Percentiles rank a stretch among this genome's conserved stretches.
phyloP scores from a whole-genome alignment of 2,113 vertebrate genomes.

The Eptatretus burgeri region DNA sequence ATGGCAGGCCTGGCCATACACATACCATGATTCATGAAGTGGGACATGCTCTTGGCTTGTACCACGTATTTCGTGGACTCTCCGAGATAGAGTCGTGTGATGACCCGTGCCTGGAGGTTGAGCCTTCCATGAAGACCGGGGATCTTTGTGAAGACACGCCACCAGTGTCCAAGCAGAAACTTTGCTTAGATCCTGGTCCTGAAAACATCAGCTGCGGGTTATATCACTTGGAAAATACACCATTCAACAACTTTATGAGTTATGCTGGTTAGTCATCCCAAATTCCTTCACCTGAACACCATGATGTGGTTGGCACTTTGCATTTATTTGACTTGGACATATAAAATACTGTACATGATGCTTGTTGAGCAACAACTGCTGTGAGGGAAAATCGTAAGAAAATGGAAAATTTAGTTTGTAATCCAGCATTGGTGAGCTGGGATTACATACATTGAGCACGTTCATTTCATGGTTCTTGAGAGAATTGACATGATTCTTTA shows the following conservation, averaged over 20 bases:
- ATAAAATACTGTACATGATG: too few species aligned
- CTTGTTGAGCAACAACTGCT: too few species aligned
- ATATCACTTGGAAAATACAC: constrained; percentile 45
- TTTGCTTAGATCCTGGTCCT: constrained; percentile 35
- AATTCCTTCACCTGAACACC: too few species aligned
- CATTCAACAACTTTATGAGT: constrained; percentile 95
- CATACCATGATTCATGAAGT: constrained; percentile 97
- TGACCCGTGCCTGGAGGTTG: constrained; percentile 69
- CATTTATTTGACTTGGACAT: too few species aligned
- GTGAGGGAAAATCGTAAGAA: too few species aligned
- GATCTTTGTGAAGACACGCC: constrained; percentile 84
- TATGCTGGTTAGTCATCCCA: constrained; percentile 39
- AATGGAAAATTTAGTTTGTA: too few species aligned
- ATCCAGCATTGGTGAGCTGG: too few species aligned
- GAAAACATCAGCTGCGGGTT: constrained; percentile 44
- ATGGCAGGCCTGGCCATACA: constrained; percentile 61
- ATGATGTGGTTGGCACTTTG: too few species aligned
- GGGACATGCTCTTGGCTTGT: constrained; percentile 73
- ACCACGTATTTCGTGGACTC: constrained; percentile 81
- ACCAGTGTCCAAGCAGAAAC: constrained; percentile 69
- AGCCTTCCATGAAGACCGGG: constrained; percentile 73
- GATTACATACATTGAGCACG: too few species aligned
- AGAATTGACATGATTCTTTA: too few species aligned
- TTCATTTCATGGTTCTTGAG: too few species aligned
- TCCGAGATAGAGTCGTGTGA: constrained; percentile 87